A percentile compares a stretch with the other conserved stretches of the same genome.
Conservation (phyloP, 2,888 invertebrate genomes). For the Odontomyia ornata region DNA sequence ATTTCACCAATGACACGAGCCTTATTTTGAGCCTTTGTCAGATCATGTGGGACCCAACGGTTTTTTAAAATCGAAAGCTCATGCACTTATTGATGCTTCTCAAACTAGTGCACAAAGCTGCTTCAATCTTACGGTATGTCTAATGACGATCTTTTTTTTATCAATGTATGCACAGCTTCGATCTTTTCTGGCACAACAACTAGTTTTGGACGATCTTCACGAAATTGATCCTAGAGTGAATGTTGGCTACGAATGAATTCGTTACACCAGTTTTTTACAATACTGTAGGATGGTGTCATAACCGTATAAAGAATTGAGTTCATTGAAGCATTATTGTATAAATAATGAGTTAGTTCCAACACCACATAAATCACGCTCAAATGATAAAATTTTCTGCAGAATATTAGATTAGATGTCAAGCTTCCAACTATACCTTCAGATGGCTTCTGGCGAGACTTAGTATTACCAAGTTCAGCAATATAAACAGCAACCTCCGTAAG, state of each 20-base stretch:
- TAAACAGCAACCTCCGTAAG: no score
- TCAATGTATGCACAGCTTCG: slow-evolving; percentile 52
- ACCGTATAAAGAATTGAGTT: neutral
- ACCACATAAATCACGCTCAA: no score
- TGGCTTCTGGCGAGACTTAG: no score
- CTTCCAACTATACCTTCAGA: no score
- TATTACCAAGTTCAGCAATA: no score
- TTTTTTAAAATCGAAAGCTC: slow-evolving; percentile 49
- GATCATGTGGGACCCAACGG: slow-evolving; percentile 33
- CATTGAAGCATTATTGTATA: neutral
- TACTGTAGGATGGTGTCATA: neutral
- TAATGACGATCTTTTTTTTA: neutral
- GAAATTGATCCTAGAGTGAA: slow-evolving; percentile 50
- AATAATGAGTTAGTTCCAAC: no score
- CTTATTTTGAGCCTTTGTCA: no score
- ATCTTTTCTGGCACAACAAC: slow-evolving; percentile 52
- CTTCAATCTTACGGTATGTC: neutral
- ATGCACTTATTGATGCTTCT: slow-evolving; percentile 51
- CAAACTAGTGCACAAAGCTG: slow-evolving; percentile 13
- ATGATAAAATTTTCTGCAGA: no score
- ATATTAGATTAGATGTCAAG: no score
- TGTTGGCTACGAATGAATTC: slow-evolving; percentile 16
- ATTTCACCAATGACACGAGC: no score
- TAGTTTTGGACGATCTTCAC: slow-evolving; percentile 50
- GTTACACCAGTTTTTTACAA: neutral